Conservation (phyloP, 2,797 vertebrate genomes). For the Dicrostonyx torquatus region DNA sequence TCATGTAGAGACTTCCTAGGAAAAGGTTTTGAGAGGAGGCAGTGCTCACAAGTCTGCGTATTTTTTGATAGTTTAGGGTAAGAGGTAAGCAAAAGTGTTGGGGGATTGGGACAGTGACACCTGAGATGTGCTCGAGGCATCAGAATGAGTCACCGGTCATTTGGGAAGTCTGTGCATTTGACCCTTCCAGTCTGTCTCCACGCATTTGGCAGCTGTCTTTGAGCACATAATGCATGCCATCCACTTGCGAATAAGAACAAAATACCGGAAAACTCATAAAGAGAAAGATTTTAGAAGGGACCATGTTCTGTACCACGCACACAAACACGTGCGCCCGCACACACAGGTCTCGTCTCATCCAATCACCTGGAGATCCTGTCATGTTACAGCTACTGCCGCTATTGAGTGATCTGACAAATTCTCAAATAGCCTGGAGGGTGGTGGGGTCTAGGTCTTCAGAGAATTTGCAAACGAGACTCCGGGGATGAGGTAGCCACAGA, state of each 20-base stretch:
- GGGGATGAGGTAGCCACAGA: not conserved
- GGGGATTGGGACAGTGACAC: not conserved
- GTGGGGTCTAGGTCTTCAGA: not conserved
- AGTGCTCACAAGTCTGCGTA: not conserved
- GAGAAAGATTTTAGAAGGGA: not conserved
- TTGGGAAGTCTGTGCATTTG: not conserved
- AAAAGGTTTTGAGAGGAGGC: not conserved
- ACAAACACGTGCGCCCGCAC: fast-evolving
- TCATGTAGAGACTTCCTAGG: not conserved
- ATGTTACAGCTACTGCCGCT: not conserved
- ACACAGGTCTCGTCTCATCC: not conserved
- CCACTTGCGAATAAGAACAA: not conserved
- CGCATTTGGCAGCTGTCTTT: not conserved
- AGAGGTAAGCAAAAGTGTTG: not conserved
- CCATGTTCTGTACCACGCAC: not conserved
- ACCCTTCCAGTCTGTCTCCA: not conserved
- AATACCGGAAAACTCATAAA: not conserved
- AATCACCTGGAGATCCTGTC: not conserved
- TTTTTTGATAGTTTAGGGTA: not conserved
- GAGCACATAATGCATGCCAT: not conserved
- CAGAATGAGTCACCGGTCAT: not conserved
- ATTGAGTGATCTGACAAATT: not conserved
- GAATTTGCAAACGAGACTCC: not conserved
- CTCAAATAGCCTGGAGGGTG: not conserved
- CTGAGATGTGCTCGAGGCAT: not conserved